These are phyloP conservation scores for Melanophora roralis DNA, from an alignment of 2,888 invertebrate species.

Conservation along the genomic window DNA sequence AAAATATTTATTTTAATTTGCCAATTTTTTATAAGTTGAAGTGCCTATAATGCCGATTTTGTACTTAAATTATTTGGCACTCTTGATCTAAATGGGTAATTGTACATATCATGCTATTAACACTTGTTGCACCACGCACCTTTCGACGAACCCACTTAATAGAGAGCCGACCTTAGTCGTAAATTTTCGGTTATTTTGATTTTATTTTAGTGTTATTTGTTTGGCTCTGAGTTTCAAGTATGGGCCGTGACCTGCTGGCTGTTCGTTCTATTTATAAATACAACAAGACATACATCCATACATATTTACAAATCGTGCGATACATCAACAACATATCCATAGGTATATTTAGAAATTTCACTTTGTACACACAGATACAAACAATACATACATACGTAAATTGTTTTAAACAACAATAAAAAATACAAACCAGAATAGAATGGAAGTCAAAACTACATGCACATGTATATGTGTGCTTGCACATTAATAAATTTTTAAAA, in stretches of 20 bases:
- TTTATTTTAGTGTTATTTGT: constrained; percentile 6
- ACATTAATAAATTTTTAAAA: background rate
- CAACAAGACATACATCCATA: no score
- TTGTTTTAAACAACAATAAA: background rate
- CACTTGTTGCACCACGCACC: background rate
- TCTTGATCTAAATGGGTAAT: no score
- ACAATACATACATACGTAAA: constrained; percentile 54
- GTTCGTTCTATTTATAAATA: constrained; percentile 73
- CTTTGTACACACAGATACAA: constrained; percentile 32
- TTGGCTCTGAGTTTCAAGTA: constrained; percentile 61
- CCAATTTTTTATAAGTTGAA: no score
- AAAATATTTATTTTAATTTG: no score
- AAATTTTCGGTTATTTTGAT: background rate
- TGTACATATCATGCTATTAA: no score
- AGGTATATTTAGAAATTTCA: constrained; percentile 62
- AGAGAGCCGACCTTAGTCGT: background rate
- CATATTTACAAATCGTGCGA: constrained; percentile 72
- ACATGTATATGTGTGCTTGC: no score
- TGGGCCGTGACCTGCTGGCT: constrained; percentile 73
- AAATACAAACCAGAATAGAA: background rate
- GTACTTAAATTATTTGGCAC: no score
- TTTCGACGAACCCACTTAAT: background rate
- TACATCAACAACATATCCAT: constrained; percentile 66
- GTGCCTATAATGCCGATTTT: no score
- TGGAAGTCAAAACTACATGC: background rate